Evolutionary conservation across 2,797 vertebrate genomes (phyloP), one percentile per base, ranked within the genome.

Genomic region (Distichodus sexfasciatus): DNA sequence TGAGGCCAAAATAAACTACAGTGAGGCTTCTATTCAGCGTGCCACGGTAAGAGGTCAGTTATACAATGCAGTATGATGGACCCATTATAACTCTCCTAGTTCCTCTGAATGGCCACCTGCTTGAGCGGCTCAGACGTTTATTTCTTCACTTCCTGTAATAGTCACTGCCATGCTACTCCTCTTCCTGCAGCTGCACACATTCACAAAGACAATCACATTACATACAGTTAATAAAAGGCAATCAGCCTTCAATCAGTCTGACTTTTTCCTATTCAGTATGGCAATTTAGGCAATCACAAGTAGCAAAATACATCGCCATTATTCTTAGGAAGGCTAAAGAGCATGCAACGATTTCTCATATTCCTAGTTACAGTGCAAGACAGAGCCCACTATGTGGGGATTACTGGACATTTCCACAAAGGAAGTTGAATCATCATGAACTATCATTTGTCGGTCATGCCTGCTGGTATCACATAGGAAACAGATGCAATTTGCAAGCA

Each of bases 121-220:
- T 44, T 29, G 33, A 67, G 38, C 8, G 28, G 9, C 26, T 48
- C 60, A 51, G 48, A 47, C 17, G 26, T 59, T 66, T 47, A 40
- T 17, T 66, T 71, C 55, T 61, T 70, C 58, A 79, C 66, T 71
- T 81, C 71, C 81, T 72, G 69, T 26, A 23, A 62, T 29, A 36
- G 50, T 9, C 38, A 26, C 6, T 10, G 50, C 65, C n/a, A 64
- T 57, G 57, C 15, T 28, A 21, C 17, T 4, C 17, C n/a, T 26
- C 36, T 69, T 79, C 61, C 75, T 41, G 58, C 65, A 74, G 59
- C 44, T 81, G 69, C 61, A 63, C 51, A 46, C 14, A 29, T 33
- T 51, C 19, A 35, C 38, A 41, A 41, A 38, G 21, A 48, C 11
- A 44, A 11, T n/a, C 28, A 23, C 21, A 26, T 31, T 28, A 35